Base-by-base conservation (phyloP, 2,797 vertebrate species). In the Melopsittacus undulatus region DNA sequence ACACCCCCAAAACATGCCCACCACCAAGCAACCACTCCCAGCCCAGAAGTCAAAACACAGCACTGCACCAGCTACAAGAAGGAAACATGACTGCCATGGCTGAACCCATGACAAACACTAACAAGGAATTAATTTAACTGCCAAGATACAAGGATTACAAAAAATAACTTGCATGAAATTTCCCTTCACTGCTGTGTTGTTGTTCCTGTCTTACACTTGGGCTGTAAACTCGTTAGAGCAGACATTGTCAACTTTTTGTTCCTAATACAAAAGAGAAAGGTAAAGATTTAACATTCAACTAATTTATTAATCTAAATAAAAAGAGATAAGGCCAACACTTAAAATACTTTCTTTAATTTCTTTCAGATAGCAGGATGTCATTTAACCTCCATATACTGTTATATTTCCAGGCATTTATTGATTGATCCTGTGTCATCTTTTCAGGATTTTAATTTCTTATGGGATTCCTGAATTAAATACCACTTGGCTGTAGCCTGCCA, bases 341-440 rank as follows among this genome's bases (percentile, higher is more conserved):
- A 78, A 91, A 93, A 73, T 38, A 76, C 4, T 66, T 89, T 32
- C 45, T 59, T 78, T 70, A 63, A 56, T 94, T 92, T 91, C 43
- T 82, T 90, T 92, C 57, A 67, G 48, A 80, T 30, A 84, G 40
- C 32, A 79, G 86, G 66, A 86, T 79, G 59, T 62, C 38, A 94
- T 83, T 94, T 84, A 91, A 62, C 15, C 51, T 63, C 76, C 64
- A 86, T 56, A 61, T 73, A 91, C 57, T 90, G 73, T 86, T 62
- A 66, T 94, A 90, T 91, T 92, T 95, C 95, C 90, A 86, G 83
- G 86, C 80, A 54, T 72, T 22, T 97, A 97, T 96, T 95, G 92
- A 97, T 92, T 96, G 78, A 97, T 73, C 17, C 69, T 57, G 83
- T 79, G 70, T 43, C 59, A 95, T 70, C 69, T 92, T 77, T 92